phyloP scores from a whole-genome alignment of 2,797 vertebrate genomes.

The Nannoperca obscura region DNA sequence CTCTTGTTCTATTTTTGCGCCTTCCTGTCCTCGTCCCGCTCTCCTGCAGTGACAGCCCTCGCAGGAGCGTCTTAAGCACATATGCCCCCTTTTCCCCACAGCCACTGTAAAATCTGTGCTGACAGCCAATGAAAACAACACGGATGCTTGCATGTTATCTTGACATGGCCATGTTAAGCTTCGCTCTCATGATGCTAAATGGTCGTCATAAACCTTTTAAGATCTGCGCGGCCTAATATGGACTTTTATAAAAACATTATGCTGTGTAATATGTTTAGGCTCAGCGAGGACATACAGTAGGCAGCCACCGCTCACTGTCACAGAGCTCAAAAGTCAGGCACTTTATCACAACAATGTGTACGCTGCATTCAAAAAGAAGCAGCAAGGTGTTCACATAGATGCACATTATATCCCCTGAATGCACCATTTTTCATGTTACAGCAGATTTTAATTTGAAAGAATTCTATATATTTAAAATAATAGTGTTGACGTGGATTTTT shows the following conservation, averaged over 20 bases:
- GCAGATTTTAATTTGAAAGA: conserved; percentile 46
- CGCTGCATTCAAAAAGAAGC: conserved; percentile 39
- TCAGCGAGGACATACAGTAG: conserved; percentile 72
- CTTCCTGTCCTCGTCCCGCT: conserved; percentile 69
- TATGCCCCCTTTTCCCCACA: conserved; percentile 76
- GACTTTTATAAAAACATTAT: conserved; percentile 83
- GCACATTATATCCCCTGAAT: conserved; percentile 45
- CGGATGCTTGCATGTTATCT: conserved; percentile 89
- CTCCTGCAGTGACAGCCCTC: conserved; percentile 82
- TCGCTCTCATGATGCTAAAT: conserved; percentile 85
- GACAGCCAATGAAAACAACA: conserved; percentile 89
- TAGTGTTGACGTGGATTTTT: conserved; percentile 25
- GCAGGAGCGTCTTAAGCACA: conserved; percentile 83
- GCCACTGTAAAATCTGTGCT: conserved; percentile 88
- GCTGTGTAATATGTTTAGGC: conserved; percentile 83
- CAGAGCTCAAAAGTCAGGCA: conserved; percentile 62
- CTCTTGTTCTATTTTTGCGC: conserved; percentile 80
- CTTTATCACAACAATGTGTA: conserved; percentile 68
- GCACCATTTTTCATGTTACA: conserved; percentile 27
- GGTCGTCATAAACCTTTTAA: conserved; percentile 88
- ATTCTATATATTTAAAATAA: conserved; percentile 46
- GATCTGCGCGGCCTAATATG: conserved; percentile 82
- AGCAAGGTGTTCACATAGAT: conserved; percentile 67
- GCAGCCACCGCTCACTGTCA: conserved; percentile 64
- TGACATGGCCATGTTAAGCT: conserved; percentile 88